Conservation (phyloP, 2,113 vertebrate genomes). For the Nicator chloris region DNA sequence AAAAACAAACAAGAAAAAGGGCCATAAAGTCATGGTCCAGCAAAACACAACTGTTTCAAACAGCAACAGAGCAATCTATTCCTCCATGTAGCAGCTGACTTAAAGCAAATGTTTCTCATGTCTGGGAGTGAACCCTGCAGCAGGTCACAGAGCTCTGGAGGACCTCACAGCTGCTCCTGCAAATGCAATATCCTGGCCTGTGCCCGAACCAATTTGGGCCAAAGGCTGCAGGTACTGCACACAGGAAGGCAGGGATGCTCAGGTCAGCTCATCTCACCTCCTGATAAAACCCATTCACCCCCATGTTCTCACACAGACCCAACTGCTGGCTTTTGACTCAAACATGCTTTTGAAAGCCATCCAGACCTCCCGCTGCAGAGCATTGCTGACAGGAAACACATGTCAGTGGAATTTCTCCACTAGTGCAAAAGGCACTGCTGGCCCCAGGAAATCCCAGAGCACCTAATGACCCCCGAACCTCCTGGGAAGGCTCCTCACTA, state of each 20-base stretch:
- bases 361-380: not conserved
- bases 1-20: constrained; percentile 13
- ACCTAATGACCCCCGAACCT: not conserved
- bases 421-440: not conserved
- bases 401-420: not conserved
- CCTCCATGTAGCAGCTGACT: not conserved
- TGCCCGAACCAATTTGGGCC: not conserved
- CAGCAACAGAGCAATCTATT: not conserved
- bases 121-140: not conserved
- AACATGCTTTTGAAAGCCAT: not conserved
- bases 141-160: not conserved
- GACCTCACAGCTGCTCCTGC: not conserved
- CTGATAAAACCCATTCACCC: not conserved
- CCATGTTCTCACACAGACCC: not conserved
- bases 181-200: not conserved
- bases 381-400: not conserved
- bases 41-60: not conserved
- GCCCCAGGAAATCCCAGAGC: not conserved
- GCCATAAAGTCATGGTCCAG: not conserved
- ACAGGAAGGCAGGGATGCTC: not conserved
- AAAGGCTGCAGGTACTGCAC: not conserved
- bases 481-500: not conserved
- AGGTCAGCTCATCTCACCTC: not conserved
- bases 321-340: not conserved
- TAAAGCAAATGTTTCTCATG: constrained; percentile 7